Evolutionary conservation across 2,888 invertebrate species (phyloP), one percentile per base, ranked within the genome.

Genomic region (Acleris holmiana): DNA sequence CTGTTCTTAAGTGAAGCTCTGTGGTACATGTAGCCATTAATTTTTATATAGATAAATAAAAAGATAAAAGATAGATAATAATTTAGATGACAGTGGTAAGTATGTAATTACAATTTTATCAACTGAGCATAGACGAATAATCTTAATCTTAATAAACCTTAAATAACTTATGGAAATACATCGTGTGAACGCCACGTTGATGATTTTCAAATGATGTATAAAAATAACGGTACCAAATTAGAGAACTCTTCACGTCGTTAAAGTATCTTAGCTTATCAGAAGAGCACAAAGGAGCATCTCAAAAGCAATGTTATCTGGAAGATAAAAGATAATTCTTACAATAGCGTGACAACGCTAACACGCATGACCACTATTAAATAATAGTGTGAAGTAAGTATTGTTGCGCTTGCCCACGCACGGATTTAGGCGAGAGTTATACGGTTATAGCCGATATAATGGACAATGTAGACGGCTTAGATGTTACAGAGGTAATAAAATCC

Each of bases 311-410:
- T 55, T 65, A 65, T 65, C 65, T 65, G 5, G 23, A 21, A 65
- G 65, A 65, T 65, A 60, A 41, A 55, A 65, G 65, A 65, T 65
- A 55, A 54, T 64, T 54, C 55, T 41, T 64, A 64, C 64, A 49
- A 65, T 55, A 29, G 65, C 65, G 54, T 54, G 59, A 60, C 60
- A 65, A 41, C 29, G 50, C 60, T 60, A 60, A 65, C 65, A 60
- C 65, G 59, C 65, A 63, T 67, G 63, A 67, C 62, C 59, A 64
- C 46, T 77, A 78, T 78, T 74, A 75, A 76, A 80, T 82, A 81
- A 83, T 82, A 77, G 82, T 77, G 79, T 73, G 73, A 77, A 75
- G 77, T 76, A 73, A 78, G 57, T 59, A 62, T 67, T 67, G 67
- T 67, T 56, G 29, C 41, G 61, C 35, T 53, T 41, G 61, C 62